Evolutionary conservation across 2,113 vertebrate genomes (phyloP).

Genomic region (Chitala chitala): DNA sequence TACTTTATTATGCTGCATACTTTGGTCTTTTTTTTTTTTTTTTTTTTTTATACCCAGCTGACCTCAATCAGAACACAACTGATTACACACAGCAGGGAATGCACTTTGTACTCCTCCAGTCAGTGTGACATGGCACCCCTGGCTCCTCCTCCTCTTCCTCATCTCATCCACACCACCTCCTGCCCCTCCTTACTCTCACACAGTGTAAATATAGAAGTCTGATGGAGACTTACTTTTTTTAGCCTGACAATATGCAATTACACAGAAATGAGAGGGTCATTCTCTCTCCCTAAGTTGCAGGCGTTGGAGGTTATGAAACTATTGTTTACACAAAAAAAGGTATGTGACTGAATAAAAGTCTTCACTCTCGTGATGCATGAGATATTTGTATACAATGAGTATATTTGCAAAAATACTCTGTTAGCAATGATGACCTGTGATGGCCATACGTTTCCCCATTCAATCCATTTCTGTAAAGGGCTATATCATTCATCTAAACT

Average conservation of each 20-base stretch:
- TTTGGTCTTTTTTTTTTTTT: too few relatives aligned
- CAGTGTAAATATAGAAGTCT: slow-evolving; percentile 51
- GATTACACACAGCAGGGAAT: too few relatives aligned
- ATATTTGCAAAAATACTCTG: too few relatives aligned
- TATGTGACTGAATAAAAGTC: not conserved
- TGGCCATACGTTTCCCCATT: too few relatives aligned
- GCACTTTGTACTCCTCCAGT: not conserved
- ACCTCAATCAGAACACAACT: too few relatives aligned
- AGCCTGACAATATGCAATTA: slow-evolving; percentile 57
- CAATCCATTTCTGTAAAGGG: too few relatives aligned
- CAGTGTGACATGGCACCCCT: not conserved
- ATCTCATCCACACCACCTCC: not conserved
- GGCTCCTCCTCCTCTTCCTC: not conserved
- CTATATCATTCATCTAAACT: too few relatives aligned
- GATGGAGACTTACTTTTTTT: slow-evolving; percentile 49
- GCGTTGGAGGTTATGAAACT: not conserved
- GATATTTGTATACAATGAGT: too few relatives aligned
- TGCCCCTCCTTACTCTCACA: slow-evolving; percentile 43
- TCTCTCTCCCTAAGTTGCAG: slow-evolving; percentile 30
- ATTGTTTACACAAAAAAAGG: not conserved
- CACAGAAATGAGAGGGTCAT: slow-evolving; percentile 37
- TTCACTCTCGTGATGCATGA: too few relatives aligned
- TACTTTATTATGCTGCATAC: too few relatives aligned
- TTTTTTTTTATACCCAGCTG: too few relatives aligned
- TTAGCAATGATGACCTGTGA: too few relatives aligned